Base-by-base conservation (phyloP, 2,113 vertebrate species). In the Solenodon paradoxus region DNA sequence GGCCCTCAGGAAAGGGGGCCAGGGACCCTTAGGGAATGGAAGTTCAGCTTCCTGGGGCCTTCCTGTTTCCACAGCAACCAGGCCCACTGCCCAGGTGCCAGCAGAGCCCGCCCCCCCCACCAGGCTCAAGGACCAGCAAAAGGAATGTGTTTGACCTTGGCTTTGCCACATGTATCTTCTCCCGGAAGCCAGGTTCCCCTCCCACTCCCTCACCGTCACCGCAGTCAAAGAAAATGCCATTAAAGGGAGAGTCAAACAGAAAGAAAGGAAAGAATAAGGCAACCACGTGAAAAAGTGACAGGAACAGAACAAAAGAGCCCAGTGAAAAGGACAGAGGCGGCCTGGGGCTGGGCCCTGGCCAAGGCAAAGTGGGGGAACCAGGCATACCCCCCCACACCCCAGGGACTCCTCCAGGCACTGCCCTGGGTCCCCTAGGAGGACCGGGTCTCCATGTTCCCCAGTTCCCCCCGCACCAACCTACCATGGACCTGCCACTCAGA, bases 51-150 rank as follows among this genome's bases (percentile, higher is more conserved):
- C 80, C 87, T 72, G 1, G 84, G 88, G 88, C 66, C 94, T 94
- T 71, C 9, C 35, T 47, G 95, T 97, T 96, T 88, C 97, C 92
- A 97, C 96, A 93, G 97, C 93, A 97, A 97, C 95, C 79, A 84
- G 92, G 64, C 93, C 89, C 30, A 57, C 96, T 95, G 94, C 91
- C 94, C 94, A 94, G 88, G 68, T 77, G 63, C 77, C 28, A 35
- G 92, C 61, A 78, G 91, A 95, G 89, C 78, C 42, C 10, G 92
- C n/a, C n/a, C n/a, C n/a, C n/a, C n/a, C n/a, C n/a, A n/a, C n/a
- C n/a, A 92, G 95, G 92, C 93, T 97, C 74, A 78, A 96, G 95
- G 71, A 96, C 91, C 95, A 94, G 94, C 68, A 90, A 78, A 86
- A 47, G 86, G 61, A 90, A 74, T 4, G 16, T 22, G 42, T 84